phyloP scores from a whole-genome alignment of 2,113 vertebrate species.

The Xiphophorus couchianus region DNA sequence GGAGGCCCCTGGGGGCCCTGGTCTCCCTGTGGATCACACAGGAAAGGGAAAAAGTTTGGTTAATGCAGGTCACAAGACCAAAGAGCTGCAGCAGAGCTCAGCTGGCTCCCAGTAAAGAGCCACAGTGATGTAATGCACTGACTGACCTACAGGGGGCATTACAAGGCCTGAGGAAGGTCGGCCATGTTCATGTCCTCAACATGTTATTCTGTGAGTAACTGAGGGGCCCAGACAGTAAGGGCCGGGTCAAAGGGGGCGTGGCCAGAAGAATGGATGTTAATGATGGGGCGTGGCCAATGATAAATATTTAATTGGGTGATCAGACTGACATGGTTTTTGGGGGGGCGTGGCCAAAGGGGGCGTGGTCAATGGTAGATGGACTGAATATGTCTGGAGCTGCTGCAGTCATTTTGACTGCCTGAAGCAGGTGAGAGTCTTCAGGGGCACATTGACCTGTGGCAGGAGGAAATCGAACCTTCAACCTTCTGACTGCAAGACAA shows the following conservation, averaged over 20 bases:
- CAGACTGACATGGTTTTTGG: too few relatives aligned
- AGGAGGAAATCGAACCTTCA: too few relatives aligned
- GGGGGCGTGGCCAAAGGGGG: background rate
- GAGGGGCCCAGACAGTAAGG: background rate
- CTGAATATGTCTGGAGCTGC: too few relatives aligned
- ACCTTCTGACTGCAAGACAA: too few relatives aligned
- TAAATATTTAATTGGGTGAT: too few relatives aligned
- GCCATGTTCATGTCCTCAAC: background rate
- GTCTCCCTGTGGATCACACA: slow-evolving; percentile 62
- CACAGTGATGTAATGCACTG: background rate
- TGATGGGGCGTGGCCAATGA: background rate
- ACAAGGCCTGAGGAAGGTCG: background rate
- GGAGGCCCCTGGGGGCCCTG: slow-evolving; percentile 73
- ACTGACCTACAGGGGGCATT: background rate
- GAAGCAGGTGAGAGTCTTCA: too few relatives aligned
- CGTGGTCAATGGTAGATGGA: too few relatives aligned
- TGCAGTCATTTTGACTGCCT: too few relatives aligned
- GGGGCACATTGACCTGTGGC: too few relatives aligned
- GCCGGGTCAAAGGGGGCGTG: background rate
- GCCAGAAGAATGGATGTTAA: background rate
- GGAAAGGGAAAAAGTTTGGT: background rate
- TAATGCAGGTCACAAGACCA: background rate
- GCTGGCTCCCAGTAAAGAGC: background rate
- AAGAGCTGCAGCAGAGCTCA: too few relatives aligned
- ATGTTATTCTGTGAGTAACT: background rate